These are phyloP conservation scores for Gortyna flavago DNA, from an alignment of 2,888 invertebrate genomes.

Conservation along the genomic window DNA sequence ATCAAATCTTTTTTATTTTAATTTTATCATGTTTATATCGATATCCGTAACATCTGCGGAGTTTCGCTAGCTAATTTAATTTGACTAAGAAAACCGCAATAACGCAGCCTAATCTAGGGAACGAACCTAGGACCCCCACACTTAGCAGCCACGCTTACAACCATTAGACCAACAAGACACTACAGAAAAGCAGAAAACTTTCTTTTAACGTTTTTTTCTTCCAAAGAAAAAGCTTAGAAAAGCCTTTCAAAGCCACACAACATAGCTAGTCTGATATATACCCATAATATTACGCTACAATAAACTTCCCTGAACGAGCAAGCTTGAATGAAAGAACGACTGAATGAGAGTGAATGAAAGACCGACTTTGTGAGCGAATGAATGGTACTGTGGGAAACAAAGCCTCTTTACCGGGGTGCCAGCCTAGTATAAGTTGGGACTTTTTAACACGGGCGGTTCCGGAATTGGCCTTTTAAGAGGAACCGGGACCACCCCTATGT, in stretches of 20 bases:
- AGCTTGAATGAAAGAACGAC: conserved; percentile 34
- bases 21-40: too few species aligned
- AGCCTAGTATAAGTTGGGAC: conserved; percentile 16
- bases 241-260: background rate
- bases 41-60: too few species aligned
- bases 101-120: background rate
- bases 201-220: background rate
- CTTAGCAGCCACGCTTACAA: background rate
- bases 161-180: background rate
- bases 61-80: too few species aligned
- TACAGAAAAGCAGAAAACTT: background rate
- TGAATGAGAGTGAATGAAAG: conserved; percentile 48
- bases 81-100: background rate
- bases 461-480: too few species aligned
- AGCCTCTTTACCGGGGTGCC: conserved; percentile 2
- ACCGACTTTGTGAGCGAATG: conserved; percentile 49
- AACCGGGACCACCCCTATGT: too few species aligned
- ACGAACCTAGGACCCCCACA: background rate
- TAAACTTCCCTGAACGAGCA: conserved; percentile 31
- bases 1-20: too few species aligned
- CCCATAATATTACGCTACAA: conserved; percentile 8
- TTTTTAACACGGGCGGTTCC: too few species aligned
- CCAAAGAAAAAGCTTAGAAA: background rate
- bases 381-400: conserved; percentile 18
- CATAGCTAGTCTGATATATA: background rate